Conservation (phyloP, 2,113 vertebrate genomes). For the Camarhynchus parvulus region DNA sequence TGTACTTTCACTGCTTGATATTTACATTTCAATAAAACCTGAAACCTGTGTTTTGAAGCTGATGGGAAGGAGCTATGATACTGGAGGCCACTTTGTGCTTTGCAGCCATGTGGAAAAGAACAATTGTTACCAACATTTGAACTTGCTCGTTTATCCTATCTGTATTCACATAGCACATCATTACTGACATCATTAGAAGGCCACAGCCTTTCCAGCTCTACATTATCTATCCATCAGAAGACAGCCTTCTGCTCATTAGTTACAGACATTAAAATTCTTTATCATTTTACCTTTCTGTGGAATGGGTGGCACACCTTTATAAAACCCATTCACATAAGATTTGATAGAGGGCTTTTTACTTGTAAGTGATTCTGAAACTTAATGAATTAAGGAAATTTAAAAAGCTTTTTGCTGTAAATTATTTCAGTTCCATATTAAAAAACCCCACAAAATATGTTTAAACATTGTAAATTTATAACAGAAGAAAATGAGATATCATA, state of each 20-base stretch:
- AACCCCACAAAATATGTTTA: background rate
- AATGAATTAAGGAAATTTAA: background rate
- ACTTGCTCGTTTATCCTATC: background rate
- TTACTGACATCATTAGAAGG: constrained; percentile 45
- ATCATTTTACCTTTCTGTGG: constrained; percentile 23
- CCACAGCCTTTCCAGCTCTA: constrained; percentile 17
- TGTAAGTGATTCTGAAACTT: background rate
- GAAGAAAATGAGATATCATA: background rate
- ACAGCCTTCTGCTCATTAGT: constrained; percentile 26
- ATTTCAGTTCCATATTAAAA: background rate
- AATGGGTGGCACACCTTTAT: constrained; percentile 18
- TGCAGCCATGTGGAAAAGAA: constrained; percentile 11
- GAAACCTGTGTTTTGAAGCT: background rate
- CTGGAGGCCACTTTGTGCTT: background rate
- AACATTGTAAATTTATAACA: background rate
- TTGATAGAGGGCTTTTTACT: background rate
- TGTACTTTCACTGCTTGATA: background rate
- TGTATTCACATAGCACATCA: background rate
- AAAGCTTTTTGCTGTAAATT: background rate
- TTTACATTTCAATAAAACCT: background rate
- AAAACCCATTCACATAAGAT: background rate
- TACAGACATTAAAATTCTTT: constrained; percentile 18
- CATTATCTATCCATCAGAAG: constrained; percentile 26
- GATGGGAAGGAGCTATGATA: background rate
- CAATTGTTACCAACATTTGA: constrained; percentile 23